phyloP scores from a whole-genome alignment of 2,888 invertebrate species.

The Colletes collaris region DNA sequence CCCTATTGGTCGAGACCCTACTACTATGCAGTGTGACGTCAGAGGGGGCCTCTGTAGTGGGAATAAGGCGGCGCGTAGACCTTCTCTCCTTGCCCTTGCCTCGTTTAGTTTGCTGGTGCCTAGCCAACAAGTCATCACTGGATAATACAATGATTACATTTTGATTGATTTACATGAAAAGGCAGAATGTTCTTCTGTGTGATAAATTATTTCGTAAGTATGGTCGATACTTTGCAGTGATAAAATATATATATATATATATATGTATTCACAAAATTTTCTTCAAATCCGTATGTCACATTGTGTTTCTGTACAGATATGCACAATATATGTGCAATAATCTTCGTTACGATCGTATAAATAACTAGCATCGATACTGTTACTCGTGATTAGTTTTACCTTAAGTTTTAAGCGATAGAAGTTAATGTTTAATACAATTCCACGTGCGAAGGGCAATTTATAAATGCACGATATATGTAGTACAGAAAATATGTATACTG shows the following conservation, averaged over 20 bases:
- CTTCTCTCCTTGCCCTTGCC: too few species aligned
- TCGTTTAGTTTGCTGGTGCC: too few species aligned
- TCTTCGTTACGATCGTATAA: conserved; percentile 18
- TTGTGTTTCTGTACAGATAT: conserved; percentile 39
- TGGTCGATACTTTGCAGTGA: conserved; percentile 45
- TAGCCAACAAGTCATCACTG: too few species aligned
- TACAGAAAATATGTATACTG: conserved; percentile 20
- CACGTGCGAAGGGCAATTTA: conserved; percentile 14
- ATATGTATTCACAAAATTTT: conserved; percentile 34
- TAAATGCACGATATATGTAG: conserved; percentile 7
- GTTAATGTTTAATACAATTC: conserved; percentile 44
- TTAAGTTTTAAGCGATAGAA: conserved; percentile 28
- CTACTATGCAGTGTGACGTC: too few species aligned
- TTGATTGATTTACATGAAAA: conserved; percentile 55
- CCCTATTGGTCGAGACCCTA: too few species aligned
- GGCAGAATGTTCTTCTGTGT: conserved; percentile 43
- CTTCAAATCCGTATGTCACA: conserved; percentile 45
- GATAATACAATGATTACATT: conserved; percentile 54
- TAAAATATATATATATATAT: conserved; percentile 52
- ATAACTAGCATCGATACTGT: conserved; percentile 14
- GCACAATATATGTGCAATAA: conserved; percentile 28
- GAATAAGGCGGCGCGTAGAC: too few species aligned
- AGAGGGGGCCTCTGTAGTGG: too few species aligned
- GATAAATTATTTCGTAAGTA: conserved; percentile 44
- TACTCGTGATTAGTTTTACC: conserved; percentile 23